phyloP scores from a whole-genome alignment of 2,888 invertebrate species.

The Ecliptopera silaceata region DNA sequence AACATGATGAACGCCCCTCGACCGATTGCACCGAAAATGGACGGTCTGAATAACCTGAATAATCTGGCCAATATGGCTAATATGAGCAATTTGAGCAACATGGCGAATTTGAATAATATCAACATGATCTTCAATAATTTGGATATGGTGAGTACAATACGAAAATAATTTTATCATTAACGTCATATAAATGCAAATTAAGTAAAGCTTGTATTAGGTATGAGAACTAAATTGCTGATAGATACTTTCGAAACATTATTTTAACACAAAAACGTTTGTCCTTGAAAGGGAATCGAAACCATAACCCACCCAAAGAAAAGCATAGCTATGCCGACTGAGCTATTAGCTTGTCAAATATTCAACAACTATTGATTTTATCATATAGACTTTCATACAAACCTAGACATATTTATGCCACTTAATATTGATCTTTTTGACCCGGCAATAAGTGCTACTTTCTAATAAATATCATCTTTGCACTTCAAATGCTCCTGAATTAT shows the following conservation, averaged over 20 bases:
- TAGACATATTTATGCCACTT: no score
- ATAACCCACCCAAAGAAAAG: no score
- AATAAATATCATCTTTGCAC: not conserved
- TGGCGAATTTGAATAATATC: slow-evolving; percentile 52
- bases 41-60: slow-evolving; percentile 49
- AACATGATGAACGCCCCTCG: slow-evolving; percentile 73
- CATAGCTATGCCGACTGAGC: no score
- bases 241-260: no score
- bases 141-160: slow-evolving; percentile 77
- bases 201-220: no score
- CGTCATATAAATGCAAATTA: no score
- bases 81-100: slow-evolving; percentile 47
- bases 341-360: no score
- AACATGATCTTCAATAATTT: slow-evolving; percentile 77
- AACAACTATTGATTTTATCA: not conserved
- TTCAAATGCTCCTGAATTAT: not conserved
- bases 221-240: no score
- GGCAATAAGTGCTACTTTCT: not conserved
- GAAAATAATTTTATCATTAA: no score
- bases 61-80: slow-evolving; percentile 34
- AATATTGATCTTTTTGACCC: not conserved
- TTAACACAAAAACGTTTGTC: no score
- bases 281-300: no score
- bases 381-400: not conserved
- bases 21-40: slow-evolving; percentile 72